These are phyloP conservation scores for Xiphorhynchus elegans DNA, from an alignment of 2,113 vertebrate genomes.

Conservation along the genomic window DNA sequence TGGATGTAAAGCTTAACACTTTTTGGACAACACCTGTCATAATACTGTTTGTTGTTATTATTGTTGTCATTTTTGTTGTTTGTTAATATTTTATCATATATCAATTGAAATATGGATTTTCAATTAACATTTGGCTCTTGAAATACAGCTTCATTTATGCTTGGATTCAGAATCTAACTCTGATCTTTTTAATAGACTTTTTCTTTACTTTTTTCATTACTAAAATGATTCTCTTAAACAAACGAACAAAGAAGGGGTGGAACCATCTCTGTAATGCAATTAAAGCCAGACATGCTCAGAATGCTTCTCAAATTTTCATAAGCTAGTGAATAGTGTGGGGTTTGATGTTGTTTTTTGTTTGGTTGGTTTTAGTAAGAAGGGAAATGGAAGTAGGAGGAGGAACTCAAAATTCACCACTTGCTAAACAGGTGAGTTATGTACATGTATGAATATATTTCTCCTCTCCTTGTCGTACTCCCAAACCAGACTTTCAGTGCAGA, in stretches of 20 bases:
- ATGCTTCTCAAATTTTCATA: neutral
- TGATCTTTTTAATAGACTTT: neutral
- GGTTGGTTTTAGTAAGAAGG: neutral
- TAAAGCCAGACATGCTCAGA: neutral
- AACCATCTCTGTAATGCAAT: neutral
- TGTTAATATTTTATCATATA: neutral
- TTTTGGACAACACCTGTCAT: neutral
- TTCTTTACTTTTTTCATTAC: neutral
- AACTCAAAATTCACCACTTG: neutral
- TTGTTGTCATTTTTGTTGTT: neutral
- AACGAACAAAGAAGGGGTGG: neutral
- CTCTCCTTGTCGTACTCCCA: neutral
- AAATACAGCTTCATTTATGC: neutral
- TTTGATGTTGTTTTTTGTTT: neutral
- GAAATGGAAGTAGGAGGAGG: neutral
- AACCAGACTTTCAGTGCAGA: neutral
- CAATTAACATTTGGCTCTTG: neutral
- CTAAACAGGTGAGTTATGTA: neutral
- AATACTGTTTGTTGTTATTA: neutral
- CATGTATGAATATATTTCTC: neutral
- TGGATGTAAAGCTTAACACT: slow-evolving; percentile 1
- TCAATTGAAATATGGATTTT: neutral
- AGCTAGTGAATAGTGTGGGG: neutral
- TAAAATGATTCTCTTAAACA: neutral
- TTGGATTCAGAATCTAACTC: neutral